phyloP scores from a whole-genome alignment of 2,888 invertebrate species.

The Halictus ligatus region DNA sequence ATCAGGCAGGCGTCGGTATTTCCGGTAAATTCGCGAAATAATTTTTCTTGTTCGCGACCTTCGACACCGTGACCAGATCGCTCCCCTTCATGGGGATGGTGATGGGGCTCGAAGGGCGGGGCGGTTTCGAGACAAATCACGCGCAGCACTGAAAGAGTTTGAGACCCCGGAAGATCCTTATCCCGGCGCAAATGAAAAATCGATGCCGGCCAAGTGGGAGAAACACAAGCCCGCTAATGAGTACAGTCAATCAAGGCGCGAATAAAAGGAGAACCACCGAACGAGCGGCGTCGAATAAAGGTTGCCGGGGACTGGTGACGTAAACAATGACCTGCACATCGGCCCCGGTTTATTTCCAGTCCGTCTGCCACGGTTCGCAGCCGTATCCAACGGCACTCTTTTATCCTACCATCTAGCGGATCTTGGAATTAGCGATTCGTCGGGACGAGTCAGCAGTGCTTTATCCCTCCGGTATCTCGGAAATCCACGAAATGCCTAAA shows the following conservation, averaged over 20 bases:
- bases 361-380: slow-evolving; percentile 14
- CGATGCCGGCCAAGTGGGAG: slow-evolving; percentile 10
- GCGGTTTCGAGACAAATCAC: not conserved
- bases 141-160: not conserved
- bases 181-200: slow-evolving; percentile 23
- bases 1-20: not conserved
- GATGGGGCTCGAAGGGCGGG: not conserved
- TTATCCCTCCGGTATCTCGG: not conserved
- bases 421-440: slow-evolving; percentile 4
- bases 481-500: not conserved
- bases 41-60: not conserved
- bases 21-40: not conserved
- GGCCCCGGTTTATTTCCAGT: slow-evolving; percentile 77
- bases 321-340: slow-evolving; percentile 80
- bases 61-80: not conserved
- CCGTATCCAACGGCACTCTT: slow-evolving; percentile 21
- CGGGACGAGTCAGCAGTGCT: not conserved
- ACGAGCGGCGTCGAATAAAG: slow-evolving; percentile 44
- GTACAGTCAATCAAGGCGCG: slow-evolving; percentile 41
- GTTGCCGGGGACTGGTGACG: slow-evolving; percentile 75
- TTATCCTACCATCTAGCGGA: slow-evolving; percentile 16
- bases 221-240: slow-evolving; percentile 23
- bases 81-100: not conserved
- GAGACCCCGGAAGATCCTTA: slow-evolving; percentile 9
- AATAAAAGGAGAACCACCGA: slow-evolving; percentile 33